These are phyloP conservation scores for Trematomus bernacchii DNA, from an alignment of 2,797 vertebrate genomes.

Conservation along the genomic window DNA sequence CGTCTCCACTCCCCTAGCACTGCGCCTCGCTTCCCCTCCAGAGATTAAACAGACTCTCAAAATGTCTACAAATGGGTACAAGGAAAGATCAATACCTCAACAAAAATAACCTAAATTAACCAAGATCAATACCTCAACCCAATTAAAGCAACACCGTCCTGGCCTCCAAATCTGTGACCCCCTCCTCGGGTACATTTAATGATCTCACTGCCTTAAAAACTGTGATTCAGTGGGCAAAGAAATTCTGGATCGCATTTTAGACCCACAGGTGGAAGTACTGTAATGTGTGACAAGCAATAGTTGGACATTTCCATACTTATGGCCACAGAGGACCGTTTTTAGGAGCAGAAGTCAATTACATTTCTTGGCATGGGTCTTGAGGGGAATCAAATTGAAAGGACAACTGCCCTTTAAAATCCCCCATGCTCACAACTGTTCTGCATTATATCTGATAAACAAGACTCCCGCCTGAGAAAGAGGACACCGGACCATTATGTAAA, in stretches of 20 bases:
- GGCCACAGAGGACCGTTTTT: constrained; percentile 6
- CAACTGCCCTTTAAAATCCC: constrained; percentile 36
- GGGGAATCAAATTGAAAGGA: constrained; percentile 16
- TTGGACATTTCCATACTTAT: constrained; percentile 1
- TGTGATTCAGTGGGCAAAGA: neutral
- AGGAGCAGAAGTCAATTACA: constrained; percentile 12
- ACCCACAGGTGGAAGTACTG: constrained; percentile 24
- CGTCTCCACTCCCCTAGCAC: constrained; percentile 1
- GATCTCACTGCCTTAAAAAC: constrained; percentile 18
- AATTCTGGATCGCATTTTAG: constrained; percentile 1
- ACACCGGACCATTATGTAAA: constrained; percentile 61
- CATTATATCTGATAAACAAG: constrained; percentile 63
- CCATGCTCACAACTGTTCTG: constrained; percentile 47
- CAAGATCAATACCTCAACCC: constrained; percentile 21
- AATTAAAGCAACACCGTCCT: constrained; percentile 6
- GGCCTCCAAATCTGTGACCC: neutral
- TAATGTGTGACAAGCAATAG: constrained; percentile 5
- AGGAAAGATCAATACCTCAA: constrained; percentile 20
- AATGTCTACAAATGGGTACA: neutral
- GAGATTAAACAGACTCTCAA: constrained; percentile 15
- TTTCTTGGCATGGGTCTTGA: constrained; percentile 34
- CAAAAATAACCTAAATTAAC: constrained; percentile 6
- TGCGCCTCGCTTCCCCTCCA: constrained; percentile 7
- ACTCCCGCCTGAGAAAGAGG: constrained; percentile 57
- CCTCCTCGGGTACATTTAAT: constrained; percentile 5